Conservation (phyloP, 2,888 invertebrate genomes). For the Eustalomyia histrio region DNA sequence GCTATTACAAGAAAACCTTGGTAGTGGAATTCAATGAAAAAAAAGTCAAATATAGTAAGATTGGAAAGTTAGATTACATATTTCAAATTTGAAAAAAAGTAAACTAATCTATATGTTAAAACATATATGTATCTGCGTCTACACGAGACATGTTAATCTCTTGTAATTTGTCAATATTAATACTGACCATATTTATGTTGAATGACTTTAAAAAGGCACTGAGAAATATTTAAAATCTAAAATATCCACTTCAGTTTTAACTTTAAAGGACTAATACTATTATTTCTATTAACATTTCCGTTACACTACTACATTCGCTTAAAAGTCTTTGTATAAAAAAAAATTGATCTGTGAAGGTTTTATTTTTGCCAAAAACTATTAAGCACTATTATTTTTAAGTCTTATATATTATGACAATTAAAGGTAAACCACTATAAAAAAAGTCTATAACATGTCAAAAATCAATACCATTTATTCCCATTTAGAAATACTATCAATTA, state of each 20-base stretch:
- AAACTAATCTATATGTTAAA: no score
- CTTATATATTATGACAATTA: background rate
- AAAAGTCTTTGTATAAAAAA: background rate
- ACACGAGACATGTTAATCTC: no score
- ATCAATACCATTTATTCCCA: constrained; percentile 1
- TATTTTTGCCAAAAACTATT: background rate
- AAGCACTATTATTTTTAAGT: constrained; percentile 1
- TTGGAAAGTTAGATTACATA: no score
- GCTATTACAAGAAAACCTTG: background rate
- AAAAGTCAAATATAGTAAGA: no score
- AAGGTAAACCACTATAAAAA: constrained; percentile 3
- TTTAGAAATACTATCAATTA: background rate
- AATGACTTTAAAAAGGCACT: no score
- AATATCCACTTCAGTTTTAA: background rate
- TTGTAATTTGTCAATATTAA: no score
- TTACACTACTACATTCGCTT: background rate
- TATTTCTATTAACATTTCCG: background rate
- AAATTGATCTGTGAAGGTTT: constrained; percentile 23
- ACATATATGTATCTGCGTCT: no score
- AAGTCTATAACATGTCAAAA: constrained; percentile 4
- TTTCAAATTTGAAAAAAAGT: no score
- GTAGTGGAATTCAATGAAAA: background rate
- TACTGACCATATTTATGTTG: no score
- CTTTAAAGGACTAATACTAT: background rate
- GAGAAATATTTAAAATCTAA: background rate